Percentiles rank a stretch among this genome's conserved stretches.
Evolutionary conservation across 1,140 invertebrate species (phyloP).

Genomic region (Linepithema humile): DNA sequence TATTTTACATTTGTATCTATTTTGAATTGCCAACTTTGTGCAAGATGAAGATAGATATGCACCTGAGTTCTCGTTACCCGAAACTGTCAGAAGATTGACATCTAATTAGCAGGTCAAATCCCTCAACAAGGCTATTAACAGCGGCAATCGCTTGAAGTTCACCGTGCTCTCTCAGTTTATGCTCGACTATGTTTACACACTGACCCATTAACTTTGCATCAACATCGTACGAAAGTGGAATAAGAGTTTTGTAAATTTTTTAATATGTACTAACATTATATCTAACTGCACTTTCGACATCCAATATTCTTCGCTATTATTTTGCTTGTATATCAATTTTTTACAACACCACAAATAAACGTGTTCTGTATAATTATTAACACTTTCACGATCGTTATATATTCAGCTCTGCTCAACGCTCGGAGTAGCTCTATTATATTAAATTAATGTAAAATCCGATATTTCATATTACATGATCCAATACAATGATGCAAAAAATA

Average conservation of each 20-base stretch:
- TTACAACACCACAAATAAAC: no score
- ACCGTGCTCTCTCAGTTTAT: constrained; percentile 9
- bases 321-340: background rate
- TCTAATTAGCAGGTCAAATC: constrained; percentile 54
- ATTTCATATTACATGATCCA: no score
- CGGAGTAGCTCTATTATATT: no score
- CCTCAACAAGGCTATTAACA: constrained; percentile 40
- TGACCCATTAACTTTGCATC: constrained; percentile 1
- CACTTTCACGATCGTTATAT: no score
- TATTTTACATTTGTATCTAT: background rate
- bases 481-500: no score
- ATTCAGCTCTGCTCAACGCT: no score
- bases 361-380: no score
- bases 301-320: no score
- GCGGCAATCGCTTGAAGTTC: constrained; percentile 19
- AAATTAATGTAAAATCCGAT: no score
- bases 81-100: constrained; percentile 44
- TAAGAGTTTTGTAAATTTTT: background rate
- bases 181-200: background rate
- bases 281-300: background rate
- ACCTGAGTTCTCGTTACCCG: background rate
- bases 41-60: background rate
- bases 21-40: background rate
- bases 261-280: background rate
- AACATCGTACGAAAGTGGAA: background rate